A percentile compares a stretch with the other conserved stretches of the same genome.
Evolutionary conservation across 2,888 invertebrate genomes (phyloP).

Genomic region (Trypoxylon attenuatum): DNA sequence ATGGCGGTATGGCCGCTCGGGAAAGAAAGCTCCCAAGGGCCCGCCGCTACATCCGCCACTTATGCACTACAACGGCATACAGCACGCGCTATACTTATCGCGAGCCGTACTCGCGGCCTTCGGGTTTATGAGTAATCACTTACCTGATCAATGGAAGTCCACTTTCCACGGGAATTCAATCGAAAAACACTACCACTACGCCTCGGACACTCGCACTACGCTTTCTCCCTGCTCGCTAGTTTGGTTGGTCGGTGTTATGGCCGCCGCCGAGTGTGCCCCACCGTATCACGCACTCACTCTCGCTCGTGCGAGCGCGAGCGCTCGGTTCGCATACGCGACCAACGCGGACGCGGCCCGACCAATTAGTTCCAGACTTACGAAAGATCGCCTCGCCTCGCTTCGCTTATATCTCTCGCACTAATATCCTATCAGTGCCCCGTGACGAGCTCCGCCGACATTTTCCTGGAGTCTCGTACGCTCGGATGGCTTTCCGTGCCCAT

Average conservation of each 20-base stretch:
- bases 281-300: constrained; percentile 66
- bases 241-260: constrained; percentile 71
- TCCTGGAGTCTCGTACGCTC: constrained; percentile 73
- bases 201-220: constrained; percentile 67
- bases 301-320: constrained; percentile 60
- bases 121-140: constrained; percentile 57
- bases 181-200: constrained; percentile 71
- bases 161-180: constrained; percentile 66
- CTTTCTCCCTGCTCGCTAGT: constrained; percentile 69
- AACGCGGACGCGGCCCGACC: constrained; percentile 53
- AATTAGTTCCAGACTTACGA: constrained; percentile 47
- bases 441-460: constrained; percentile 72
- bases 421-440: constrained; percentile 74
- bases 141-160: constrained; percentile 69
- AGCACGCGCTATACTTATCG: constrained; percentile 54
- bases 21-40: constrained; percentile 73
- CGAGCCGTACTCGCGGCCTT: constrained; percentile 41
- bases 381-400: too few species aligned
- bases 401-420: constrained; percentile 41
- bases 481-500: constrained; percentile 76
- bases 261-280: constrained; percentile 65
- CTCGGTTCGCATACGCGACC: constrained; percentile 60
- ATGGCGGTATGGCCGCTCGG: constrained; percentile 75
- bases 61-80: constrained; percentile 51
- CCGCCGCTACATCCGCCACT: constrained; percentile 58